Percentiles rank a stretch among this genome's conserved stretches.
Evolutionary conservation across 2,888 invertebrate species (phyloP).

Genomic region (Autographa pulchrina): DNA sequence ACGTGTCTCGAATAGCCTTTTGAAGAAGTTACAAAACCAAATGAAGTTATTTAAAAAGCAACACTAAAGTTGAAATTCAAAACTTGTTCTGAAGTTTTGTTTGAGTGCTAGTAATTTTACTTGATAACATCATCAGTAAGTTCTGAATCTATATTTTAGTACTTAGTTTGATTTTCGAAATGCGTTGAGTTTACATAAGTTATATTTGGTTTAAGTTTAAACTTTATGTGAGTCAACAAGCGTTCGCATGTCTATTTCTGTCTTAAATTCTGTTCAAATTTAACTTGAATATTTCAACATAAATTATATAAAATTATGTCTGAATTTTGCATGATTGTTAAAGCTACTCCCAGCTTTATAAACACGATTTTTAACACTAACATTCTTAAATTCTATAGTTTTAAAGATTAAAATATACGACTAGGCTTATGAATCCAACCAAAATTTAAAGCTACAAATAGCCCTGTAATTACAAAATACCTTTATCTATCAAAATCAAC

Average conservation of each 20-base stretch:
- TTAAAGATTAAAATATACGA: not conserved
- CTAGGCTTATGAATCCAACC: too few relatives aligned
- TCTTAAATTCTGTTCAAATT: constrained; percentile 16
- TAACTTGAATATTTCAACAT: constrained; percentile 1
- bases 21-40: not conserved
- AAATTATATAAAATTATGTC: not conserved
- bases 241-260: constrained; percentile 3
- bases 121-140: not conserved
- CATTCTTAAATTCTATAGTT: not conserved
- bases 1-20: not conserved
- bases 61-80: not conserved
- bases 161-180: not conserved
- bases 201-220: constrained; percentile 15
- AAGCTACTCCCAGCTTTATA: too few relatives aligned
- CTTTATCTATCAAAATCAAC: not conserved
- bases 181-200: not conserved
- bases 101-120: not conserved
- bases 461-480: not conserved
- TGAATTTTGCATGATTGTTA: not conserved
- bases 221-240: constrained; percentile 6
- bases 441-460: not conserved
- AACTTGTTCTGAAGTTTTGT: not conserved
- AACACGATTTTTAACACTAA: not conserved
- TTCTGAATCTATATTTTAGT: not conserved
- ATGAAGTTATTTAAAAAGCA: not conserved